Evolutionary conservation across 2,797 vertebrate species (phyloP).

Genomic region (Anguilla pacifica): DNA sequence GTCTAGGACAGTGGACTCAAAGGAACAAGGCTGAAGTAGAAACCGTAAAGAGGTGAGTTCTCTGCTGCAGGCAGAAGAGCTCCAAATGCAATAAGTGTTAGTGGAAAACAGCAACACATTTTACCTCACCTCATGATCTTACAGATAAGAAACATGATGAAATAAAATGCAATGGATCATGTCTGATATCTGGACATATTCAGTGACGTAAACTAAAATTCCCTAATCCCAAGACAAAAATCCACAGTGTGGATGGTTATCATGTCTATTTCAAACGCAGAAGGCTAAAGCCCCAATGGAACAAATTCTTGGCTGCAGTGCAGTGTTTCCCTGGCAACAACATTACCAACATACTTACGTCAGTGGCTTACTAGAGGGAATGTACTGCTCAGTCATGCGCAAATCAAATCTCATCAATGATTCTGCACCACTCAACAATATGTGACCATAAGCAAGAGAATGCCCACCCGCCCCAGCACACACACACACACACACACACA

Average conservation of each 20-base stretch:
- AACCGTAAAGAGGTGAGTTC: background rate
- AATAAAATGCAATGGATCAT: constrained; percentile 10
- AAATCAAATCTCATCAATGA: constrained; percentile 1
- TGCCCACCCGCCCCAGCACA: background rate
- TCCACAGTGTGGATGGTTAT: background rate
- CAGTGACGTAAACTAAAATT: background rate
- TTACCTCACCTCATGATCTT: background rate
- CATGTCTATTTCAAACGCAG: background rate
- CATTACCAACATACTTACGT: background rate
- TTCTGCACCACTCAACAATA: background rate
- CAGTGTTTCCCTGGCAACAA: background rate
- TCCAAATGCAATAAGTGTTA: background rate
- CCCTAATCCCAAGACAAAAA: background rate
- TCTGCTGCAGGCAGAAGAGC: background rate
- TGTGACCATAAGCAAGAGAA: background rate
- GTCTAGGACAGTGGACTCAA: constrained; percentile 34
- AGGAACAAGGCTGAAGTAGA: constrained; percentile 24
- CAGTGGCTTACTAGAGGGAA: background rate
- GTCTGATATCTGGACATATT: background rate
- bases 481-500: background rate
- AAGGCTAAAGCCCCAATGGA: constrained; percentile 3
- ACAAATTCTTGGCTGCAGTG: background rate
- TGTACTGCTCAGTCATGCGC: background rate
- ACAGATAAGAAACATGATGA: background rate
- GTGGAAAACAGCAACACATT: background rate